A percentile compares a stretch with the other conserved stretches of the same genome.
phyloP scores from a whole-genome alignment of 2,113 vertebrate genomes.

The Marmota monax region DNA sequence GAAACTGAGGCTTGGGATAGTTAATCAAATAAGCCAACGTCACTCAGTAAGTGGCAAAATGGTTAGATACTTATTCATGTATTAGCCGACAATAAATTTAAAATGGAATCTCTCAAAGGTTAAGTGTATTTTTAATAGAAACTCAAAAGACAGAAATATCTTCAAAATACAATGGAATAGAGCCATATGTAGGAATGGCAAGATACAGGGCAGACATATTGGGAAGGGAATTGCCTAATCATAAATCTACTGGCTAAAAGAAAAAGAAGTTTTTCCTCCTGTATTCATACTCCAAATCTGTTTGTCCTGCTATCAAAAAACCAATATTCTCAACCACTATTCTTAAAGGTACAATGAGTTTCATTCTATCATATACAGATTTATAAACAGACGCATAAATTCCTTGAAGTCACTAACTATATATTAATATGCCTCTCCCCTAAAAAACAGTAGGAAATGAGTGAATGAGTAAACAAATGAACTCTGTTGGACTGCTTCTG shows the following conservation, averaged over 20 bases:
- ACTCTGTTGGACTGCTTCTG: background rate
- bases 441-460: background rate
- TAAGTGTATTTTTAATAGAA: background rate
- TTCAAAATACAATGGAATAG: background rate
- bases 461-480: background rate
- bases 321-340: background rate
- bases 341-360: background rate
- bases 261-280: background rate
- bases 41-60: background rate
- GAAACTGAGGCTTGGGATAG: background rate
- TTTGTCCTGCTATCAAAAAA: background rate
- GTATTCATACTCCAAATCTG: background rate
- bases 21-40: background rate
- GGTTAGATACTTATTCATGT: constrained; percentile 30
- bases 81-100: constrained; percentile 16
- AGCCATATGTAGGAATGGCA: background rate
- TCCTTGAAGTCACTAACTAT: background rate
- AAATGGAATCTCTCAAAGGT: background rate
- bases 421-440: background rate
- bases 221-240: background rate
- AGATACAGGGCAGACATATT: background rate
- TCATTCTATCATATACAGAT: background rate
- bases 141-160: background rate
- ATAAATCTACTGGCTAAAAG: background rate
- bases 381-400: background rate